Base-by-base conservation (phyloP, 1,140 invertebrate genomes). In the Thereuonema tuberculata region DNA sequence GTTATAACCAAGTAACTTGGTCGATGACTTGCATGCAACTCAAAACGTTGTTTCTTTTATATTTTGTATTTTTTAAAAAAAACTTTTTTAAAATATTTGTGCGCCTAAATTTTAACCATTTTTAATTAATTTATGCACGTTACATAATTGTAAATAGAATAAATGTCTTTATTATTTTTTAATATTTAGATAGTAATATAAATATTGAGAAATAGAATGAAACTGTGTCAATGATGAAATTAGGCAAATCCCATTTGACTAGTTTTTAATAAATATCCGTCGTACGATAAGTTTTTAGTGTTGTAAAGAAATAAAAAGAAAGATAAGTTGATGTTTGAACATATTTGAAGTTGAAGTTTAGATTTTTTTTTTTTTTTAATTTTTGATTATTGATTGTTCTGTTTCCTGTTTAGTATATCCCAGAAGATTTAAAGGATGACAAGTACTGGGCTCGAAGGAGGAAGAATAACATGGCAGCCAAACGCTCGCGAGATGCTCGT, bases 401-500 rank as follows among this genome's bases (percentile, higher is more conserved):
- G 25, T 59, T 53, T 58, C 61, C 66, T 37, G 71, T 76, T 72
- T 82, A 95, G 83, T 95, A 93, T 81, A 93, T 97, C 72, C 93
- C 93, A 67, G 89, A 94, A 75, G 89, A 93, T 74, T 78, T 88
- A 71, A 98, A 98, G 77, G 93, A 97, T 77, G 92, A 95, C 76
- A 93, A 92, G 79, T 97, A 97, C 77, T 98, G 93, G 93, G 87
- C 86, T 61, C 81, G 93, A 66, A 81, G 93, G 67, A 86, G 88
- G 80, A 96, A 97, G 84, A 98, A 97, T 77, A 98, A 98, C 76
- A 84, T 93, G 80, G 93, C 93, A n/a, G 93, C 93, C 60, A 96
- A 96, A 75, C 79, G 93, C 67, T 97, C 93, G 63, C 80, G 93
- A 67, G 94, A 97, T 75, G 93, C 93, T 49, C 82, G 93, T 58